Percentiles rank a stretch among this genome's conserved stretches.
These are phyloP conservation scores for Urocyon cinereoargenteus DNA, from an alignment of 2,797 vertebrate species.

Conservation along the genomic window DNA sequence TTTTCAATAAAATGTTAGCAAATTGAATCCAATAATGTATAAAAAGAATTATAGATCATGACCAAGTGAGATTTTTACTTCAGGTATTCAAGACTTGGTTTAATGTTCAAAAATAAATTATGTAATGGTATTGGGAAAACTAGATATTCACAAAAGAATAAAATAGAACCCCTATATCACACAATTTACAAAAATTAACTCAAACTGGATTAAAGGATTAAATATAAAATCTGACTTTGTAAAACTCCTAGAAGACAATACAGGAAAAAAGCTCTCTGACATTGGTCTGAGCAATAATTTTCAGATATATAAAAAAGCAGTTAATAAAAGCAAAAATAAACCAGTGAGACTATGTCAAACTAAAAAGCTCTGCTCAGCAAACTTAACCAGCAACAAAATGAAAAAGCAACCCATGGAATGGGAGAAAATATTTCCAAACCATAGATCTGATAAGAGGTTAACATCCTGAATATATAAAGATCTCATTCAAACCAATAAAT, in stretches of 20 bases:
- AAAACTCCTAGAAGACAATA: neutral
- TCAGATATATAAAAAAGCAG: neutral
- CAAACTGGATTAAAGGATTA: neutral
- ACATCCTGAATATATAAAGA: neutral
- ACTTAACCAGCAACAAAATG: neutral
- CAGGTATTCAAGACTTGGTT: neutral
- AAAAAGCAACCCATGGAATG: neutral
- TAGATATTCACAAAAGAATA: neutral
- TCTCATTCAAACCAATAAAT: neutral
- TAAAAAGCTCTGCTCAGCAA: neutral
- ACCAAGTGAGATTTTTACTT: neutral
- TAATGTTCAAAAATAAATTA: neutral
- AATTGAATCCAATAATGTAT: neutral
- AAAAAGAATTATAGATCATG: neutral
- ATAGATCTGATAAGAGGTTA: neutral
- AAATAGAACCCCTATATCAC: neutral
- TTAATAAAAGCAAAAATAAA: neutral
- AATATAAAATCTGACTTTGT: neutral
- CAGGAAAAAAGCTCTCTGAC: neutral
- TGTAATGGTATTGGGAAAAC: neutral
- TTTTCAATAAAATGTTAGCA: neutral
- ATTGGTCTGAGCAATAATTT: neutral
- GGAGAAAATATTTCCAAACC: neutral
- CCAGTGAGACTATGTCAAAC: neutral
- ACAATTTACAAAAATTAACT: neutral